phyloP scores from a whole-genome alignment of 2,888 invertebrate genomes.

The Candidula unifasciata region DNA sequence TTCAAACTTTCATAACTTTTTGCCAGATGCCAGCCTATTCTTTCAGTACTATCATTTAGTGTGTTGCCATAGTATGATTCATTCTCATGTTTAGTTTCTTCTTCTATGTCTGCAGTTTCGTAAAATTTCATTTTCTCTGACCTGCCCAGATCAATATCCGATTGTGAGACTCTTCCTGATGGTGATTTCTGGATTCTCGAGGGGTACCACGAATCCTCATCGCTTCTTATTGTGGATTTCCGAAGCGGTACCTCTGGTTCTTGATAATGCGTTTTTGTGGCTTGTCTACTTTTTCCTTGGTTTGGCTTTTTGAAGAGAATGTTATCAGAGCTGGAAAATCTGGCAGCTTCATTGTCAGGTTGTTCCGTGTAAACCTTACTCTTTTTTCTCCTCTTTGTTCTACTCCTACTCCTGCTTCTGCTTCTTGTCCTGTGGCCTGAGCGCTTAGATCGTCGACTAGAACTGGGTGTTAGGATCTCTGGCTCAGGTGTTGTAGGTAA shows the following conservation, averaged over 20 bases:
- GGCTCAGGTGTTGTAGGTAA: not conserved
- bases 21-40: not conserved
- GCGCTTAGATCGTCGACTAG: not conserved
- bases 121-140: not conserved
- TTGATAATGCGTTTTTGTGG: too few species aligned
- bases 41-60: not conserved
- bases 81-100: not conserved
- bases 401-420: not conserved
- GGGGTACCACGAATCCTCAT: not conserved
- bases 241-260: too few species aligned
- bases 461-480: not conserved
- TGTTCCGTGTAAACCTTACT: not conserved
- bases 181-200: not conserved
- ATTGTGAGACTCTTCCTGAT: not conserved
- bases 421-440: not conserved
- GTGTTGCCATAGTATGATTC: not conserved
- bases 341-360: not conserved
- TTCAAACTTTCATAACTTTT: not conserved
- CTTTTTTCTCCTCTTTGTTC: not conserved
- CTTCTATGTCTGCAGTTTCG: not conserved
- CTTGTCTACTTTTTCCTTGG: too few species aligned
- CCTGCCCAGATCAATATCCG: not conserved
- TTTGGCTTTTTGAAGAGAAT: not conserved
- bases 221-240: too few species aligned
- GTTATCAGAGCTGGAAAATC: constrained; percentile 16